These are phyloP conservation scores for Tragopan temminckii DNA, from an alignment of 2,797 vertebrate species.

Conservation along the genomic window DNA sequence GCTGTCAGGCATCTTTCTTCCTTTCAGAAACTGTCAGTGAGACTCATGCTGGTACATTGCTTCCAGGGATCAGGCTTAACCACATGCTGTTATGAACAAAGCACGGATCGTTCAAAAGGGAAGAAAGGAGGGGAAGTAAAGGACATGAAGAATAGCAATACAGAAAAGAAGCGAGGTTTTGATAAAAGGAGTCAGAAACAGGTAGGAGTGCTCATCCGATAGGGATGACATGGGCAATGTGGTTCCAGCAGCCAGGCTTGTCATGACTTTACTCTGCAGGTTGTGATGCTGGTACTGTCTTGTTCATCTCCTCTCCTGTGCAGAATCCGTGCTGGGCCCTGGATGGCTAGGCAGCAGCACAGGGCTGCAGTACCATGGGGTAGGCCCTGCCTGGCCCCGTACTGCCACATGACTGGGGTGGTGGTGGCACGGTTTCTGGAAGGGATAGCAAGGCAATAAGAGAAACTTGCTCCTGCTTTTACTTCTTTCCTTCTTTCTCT, in stretches of 20 bases:
- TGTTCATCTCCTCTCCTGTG: not conserved
- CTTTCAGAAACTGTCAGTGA: not conserved
- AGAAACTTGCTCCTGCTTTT: not conserved
- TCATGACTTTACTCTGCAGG: not conserved
- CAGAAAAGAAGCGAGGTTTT: not conserved
- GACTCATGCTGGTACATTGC: not conserved
- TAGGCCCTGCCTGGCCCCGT: not conserved
- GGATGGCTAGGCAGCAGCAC: not conserved
- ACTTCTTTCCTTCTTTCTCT: not conserved
- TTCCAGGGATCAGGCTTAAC: slow-evolving; percentile 16
- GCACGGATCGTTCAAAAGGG: not conserved
- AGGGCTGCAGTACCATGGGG: not conserved
- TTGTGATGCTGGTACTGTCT: not conserved
- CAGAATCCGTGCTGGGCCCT: accelerated
- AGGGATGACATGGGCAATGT: not conserved
- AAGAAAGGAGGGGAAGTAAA: not conserved
- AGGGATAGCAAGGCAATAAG: not conserved
- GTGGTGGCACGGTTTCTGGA: not conserved
- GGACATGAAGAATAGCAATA: not conserved
- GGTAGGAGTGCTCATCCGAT: not conserved
- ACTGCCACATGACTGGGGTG: not conserved
- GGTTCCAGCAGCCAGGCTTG: not conserved
- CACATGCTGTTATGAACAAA: slow-evolving; percentile 22
- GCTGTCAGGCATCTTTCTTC: not conserved
- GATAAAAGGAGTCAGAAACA: not conserved